A percentile compares a stretch with the other conserved stretches of the same genome.
Conservation (phyloP, 2,888 invertebrate species). For the Drosophila algonquin region DNA sequence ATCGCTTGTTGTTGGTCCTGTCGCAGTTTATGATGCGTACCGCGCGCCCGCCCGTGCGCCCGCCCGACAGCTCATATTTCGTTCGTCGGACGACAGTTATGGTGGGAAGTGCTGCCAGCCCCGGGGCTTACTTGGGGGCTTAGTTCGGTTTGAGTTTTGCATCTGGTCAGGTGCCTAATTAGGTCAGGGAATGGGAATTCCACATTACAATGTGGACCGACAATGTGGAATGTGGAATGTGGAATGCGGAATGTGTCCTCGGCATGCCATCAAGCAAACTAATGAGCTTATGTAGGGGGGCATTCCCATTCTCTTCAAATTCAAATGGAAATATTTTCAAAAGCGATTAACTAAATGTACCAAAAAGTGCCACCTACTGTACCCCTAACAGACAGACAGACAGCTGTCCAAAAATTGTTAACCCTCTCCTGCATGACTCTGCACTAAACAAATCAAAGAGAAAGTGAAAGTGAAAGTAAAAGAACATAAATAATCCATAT, state of each 20-base stretch:
- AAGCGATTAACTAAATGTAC: background rate
- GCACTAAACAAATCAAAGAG: slow-evolving; percentile 38
- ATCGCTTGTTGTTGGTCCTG: slow-evolving; percentile 64
- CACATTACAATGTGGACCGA: too few relatives aligned
- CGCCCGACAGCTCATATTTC: slow-evolving; percentile 69
- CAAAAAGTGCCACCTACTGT: slow-evolving; percentile 42
- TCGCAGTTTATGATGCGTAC: slow-evolving; percentile 74
- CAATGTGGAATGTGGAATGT: too few relatives aligned
- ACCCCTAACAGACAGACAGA: slow-evolving; percentile 3
- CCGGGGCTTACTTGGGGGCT: slow-evolving; percentile 22
- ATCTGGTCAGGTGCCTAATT: slow-evolving; percentile 60
- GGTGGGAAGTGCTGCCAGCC: slow-evolving; percentile 67
- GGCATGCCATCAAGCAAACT: slow-evolving; percentile 10
- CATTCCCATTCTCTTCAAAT: too few relatives aligned
- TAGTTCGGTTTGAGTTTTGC: slow-evolving; percentile 8
- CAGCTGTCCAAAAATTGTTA: slow-evolving; percentile 32
- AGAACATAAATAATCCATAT: slow-evolving; percentile 68
- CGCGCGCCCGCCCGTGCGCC: background rate
- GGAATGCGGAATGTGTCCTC: slow-evolving; percentile 17
- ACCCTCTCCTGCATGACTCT: slow-evolving; percentile 66
- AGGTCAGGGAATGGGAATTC: slow-evolving; percentile 46
- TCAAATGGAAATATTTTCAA: too few relatives aligned
- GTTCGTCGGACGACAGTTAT: slow-evolving; percentile 66
- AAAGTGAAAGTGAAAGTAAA: slow-evolving; percentile 4
- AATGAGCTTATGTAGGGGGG: slow-evolving; percentile 42